phyloP scores from a whole-genome alignment of 2,888 invertebrate genomes.

The Scrobipalpa costella region DNA sequence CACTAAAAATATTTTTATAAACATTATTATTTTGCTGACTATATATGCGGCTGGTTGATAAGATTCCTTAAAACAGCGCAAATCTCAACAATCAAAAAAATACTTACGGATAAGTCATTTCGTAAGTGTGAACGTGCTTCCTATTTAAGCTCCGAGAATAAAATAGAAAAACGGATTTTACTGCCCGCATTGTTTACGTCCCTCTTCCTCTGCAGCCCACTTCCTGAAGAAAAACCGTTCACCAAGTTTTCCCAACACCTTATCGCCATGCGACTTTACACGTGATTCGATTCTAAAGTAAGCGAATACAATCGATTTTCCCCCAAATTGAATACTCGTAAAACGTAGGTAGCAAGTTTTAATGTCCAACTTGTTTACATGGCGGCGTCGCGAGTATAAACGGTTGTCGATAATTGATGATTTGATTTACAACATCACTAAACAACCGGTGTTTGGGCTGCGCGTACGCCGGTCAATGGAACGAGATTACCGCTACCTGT shows the following conservation, averaged over 20 bases:
- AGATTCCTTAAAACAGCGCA: too few species aligned
- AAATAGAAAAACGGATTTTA: slow-evolving; percentile 41
- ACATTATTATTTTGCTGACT: too few species aligned
- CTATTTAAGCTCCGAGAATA: slow-evolving; percentile 11
- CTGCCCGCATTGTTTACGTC: slow-evolving; percentile 51
- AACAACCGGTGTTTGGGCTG: slow-evolving; percentile 78
- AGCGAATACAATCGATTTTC: slow-evolving; percentile 82
- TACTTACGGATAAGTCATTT: too few species aligned
- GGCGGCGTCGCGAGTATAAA: slow-evolving; percentile 80
- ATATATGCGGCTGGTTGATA: too few species aligned
- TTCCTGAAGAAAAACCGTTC: slow-evolving; percentile 66
- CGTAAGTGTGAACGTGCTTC: not conserved
- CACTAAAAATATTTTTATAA: too few species aligned
- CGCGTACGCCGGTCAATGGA: slow-evolving; percentile 66
- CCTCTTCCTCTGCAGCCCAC: slow-evolving; percentile 63
- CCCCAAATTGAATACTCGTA: slow-evolving; percentile 78
- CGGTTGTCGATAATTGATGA: slow-evolving; percentile 80
- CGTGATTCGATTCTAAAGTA: slow-evolving; percentile 69
- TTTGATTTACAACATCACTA: slow-evolving; percentile 80
- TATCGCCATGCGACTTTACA: slow-evolving; percentile 66
- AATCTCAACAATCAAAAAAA: too few species aligned
- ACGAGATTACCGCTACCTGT: slow-evolving; percentile 26
- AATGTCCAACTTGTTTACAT: slow-evolving; percentile 77
- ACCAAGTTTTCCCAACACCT: slow-evolving; percentile 38
- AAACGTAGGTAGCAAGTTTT: slow-evolving; percentile 76